These are phyloP conservation scores for Apamea epomidion DNA, from an alignment of 2,888 invertebrate species.

Conservation along the genomic window DNA sequence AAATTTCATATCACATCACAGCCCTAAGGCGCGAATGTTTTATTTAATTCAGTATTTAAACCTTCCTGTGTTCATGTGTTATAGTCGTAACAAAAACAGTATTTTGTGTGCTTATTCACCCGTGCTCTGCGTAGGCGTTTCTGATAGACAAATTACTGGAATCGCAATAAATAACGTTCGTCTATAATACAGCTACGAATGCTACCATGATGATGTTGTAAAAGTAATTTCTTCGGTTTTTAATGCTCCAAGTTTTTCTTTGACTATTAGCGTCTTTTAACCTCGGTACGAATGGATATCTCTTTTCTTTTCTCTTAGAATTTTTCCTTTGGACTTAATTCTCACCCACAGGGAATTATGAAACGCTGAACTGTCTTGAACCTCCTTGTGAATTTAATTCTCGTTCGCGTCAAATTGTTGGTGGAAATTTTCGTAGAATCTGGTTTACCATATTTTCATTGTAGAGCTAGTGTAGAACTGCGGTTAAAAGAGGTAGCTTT, in stretches of 20 bases:
- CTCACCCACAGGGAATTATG: slow-evolving; percentile 52
- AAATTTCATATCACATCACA: slow-evolving; percentile 73
- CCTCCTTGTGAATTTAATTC: slow-evolving; percentile 61
- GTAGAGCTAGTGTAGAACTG: slow-evolving; percentile 19
- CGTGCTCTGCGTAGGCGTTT: slow-evolving; percentile 31
- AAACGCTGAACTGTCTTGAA: slow-evolving; percentile 61
- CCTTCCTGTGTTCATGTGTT: slow-evolving; percentile 18
- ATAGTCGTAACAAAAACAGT: slow-evolving; percentile 17
- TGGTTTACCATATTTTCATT: slow-evolving; percentile 41
- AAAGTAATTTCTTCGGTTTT: slow-evolving; percentile 31
- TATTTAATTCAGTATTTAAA: slow-evolving; percentile 40
- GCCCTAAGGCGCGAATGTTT: slow-evolving; percentile 56
- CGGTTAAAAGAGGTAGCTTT: slow-evolving; percentile 21
- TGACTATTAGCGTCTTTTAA: slow-evolving; percentile 43
- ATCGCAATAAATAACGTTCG: slow-evolving; percentile 38
- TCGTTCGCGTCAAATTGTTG: slow-evolving; percentile 54
- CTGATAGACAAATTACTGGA: slow-evolving; percentile 55
- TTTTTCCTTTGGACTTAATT: slow-evolving; percentile 55
- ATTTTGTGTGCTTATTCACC: slow-evolving; percentile 32
- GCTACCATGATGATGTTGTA: slow-evolving; percentile 31
- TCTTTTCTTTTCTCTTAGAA: slow-evolving; percentile 46
- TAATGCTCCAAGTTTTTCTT: slow-evolving; percentile 46
- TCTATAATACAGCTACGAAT: slow-evolving; percentile 27
- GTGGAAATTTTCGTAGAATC: slow-evolving; percentile 53
- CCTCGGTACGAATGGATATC: slow-evolving; percentile 34